Base-by-base conservation (phyloP, 2,113 vertebrate species). In the Chloroceryle aenea region DNA sequence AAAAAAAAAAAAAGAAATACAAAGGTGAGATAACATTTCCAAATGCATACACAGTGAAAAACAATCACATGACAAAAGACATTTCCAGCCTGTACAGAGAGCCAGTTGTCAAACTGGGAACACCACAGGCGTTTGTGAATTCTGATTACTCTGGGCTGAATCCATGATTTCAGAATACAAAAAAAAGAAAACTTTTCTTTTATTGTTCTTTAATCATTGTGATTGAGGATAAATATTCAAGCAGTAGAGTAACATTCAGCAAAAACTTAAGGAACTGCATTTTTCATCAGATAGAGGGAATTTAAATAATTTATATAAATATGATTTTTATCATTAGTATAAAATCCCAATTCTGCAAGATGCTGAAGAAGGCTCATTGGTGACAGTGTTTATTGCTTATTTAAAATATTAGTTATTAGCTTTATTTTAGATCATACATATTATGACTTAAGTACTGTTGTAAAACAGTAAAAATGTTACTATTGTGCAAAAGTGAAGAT, bases 391-490 rank as follows among this genome's bases (percentile, higher is more conserved):
- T 89, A 77, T 85, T 67, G 47, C 15, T 79, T 53, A 74, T 75
- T 87, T 79, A 63, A 87, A 86, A 68, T 55, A 82, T 88, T 88
- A 93, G 43, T 87, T 90, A 64, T 73, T 86, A 56, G 42, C 56
- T 90, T 88, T 84, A 86, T 32, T 78, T 89, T 92, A 64, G 4
- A 25, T 26, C 45, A 75, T 86, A 87, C 2, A 4, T 56, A 56
- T n/a, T 77, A 66, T 63, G 36, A 59, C 79, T 87, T 85, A 78
- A 69, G 9, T 87, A 29, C 30, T 69, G 29, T 47, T 66, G 23
- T 93, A 67, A 85, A 94, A 29, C 40, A 69, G 32, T 42, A 79
- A 81, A 34, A 47, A 82, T 5, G 34, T 66, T 72, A 40, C 32
- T 72, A 14, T 63, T 73, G 25, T 27, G 67, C 59, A 55, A 74